These are phyloP conservation scores for Pterobdella sp. DNA, from an alignment of 2,888 invertebrate species.

Conservation along the genomic window DNA sequence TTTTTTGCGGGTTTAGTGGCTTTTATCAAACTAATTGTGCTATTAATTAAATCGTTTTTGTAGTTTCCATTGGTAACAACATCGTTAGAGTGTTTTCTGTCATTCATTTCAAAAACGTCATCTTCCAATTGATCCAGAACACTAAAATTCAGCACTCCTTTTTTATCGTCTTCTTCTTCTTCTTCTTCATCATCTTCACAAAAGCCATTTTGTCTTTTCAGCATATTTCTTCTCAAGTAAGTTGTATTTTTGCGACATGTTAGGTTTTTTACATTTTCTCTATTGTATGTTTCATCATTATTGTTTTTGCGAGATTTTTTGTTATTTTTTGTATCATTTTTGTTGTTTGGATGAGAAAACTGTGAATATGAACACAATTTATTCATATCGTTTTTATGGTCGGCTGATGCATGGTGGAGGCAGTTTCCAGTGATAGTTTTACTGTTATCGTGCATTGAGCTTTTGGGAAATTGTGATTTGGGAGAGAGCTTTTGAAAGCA, in stretches of 20 bases:
- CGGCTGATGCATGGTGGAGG: too few species aligned
- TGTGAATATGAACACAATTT: neutral
- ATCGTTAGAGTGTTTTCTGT: too few species aligned
- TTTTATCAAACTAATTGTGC: neutral
- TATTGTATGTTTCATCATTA: neutral
- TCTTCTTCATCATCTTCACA: neutral
- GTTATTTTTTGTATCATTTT: neutral
- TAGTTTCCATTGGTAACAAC: too few species aligned
- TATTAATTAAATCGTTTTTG: neutral
- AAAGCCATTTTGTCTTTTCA: slow-evolving; percentile 12
- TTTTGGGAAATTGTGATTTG: neutral
- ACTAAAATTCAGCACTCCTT: neutral
- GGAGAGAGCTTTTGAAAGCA: neutral
- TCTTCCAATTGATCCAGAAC: neutral
- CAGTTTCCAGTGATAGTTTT: too few species aligned
- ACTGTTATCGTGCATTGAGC: neutral
- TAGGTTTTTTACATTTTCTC: neutral
- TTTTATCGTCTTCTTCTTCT: neutral
- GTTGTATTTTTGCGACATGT: slow-evolving; percentile 1
- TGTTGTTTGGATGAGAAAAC: too few species aligned
- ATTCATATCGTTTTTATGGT: neutral
- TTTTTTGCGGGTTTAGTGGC: neutral
- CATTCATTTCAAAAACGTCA: neutral
- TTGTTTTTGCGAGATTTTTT: neutral
- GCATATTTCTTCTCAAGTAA: neutral